Evolutionary conservation across 2,113 vertebrate species (phyloP), one percentile per base, ranked within the genome.

Genomic region (Ictalurus punctatus): DNA sequence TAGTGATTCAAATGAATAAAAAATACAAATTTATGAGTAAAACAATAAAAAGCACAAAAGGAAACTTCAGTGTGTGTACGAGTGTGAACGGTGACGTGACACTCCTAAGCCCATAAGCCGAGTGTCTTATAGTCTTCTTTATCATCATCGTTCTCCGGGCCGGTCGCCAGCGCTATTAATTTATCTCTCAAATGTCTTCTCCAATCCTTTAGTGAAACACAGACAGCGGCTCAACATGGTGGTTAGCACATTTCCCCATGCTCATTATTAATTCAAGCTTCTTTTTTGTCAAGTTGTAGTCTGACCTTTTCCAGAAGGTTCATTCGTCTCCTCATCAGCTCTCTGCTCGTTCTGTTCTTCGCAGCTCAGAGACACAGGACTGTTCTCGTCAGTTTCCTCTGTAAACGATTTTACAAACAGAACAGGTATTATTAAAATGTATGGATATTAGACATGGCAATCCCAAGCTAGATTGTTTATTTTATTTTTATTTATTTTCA

Each of bases 301-400:
- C 52, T 89, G 85, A 91, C 90, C 90, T 91, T 87, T 91, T 48
- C 73, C 80, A 40, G 88, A 67, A 7, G 63, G 30, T 84, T 30
- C 34, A 13, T 63, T 61, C 14, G 0, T 78, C n/a, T 91, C 76
- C 40, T 59, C 82, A 19, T 63, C 30, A 54, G 73, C 61, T 19
- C 69, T 89, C 27, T 56, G 61, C 37, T 76, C 56, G 3, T 56
- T 52, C 37, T 34, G 40, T 37, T 80, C 56, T 10, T 40, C 65
- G 4, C 37, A 9, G 73, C 81, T 6, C 1, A 65, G 73, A 87
- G 74, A 44, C 17, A 13, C 44, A 0, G 52, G 25, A 81, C 56
- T 74, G 73, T n/a, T 56, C 30, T 63, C 54, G 44, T 44, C 19
- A 0, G 13, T 2, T 56, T 30, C 59, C 30, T 81, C 87, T 89